These are phyloP conservation scores for Brachyptera putata DNA, from an alignment of 2,888 invertebrate species.

Conservation along the genomic window DNA sequence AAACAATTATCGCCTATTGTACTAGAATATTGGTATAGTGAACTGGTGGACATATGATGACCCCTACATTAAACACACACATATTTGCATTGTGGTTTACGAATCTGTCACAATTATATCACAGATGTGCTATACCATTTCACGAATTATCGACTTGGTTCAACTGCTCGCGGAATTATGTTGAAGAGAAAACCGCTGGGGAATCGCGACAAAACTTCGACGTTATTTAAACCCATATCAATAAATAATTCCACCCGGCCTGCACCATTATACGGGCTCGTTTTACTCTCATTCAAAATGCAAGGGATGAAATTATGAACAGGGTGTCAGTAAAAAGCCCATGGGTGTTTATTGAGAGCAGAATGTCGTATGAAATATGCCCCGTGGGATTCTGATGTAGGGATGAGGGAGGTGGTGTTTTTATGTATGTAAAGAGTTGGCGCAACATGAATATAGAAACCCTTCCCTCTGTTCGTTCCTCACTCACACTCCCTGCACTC, in stretches of 20 bases:
- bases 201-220: neutral
- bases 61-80: no score
- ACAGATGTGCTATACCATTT: constrained; percentile 16
- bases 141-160: constrained; percentile 10
- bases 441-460: no score
- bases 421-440: neutral
- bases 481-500: no score
- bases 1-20: no score
- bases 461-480: no score
- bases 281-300: neutral
- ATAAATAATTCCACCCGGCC: neutral
- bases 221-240: constrained; percentile 15
- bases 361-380: constrained; percentile 3
- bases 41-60: no score
- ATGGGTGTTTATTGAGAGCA: neutral
- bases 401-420: neutral
- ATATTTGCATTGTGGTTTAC: neutral
- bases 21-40: no score
- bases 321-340: neutral
- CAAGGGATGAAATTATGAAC: constrained; percentile 13
- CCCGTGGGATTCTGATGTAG: neutral
- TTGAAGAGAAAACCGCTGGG: neutral
- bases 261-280: neutral
- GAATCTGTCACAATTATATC: neutral
- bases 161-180: constrained; percentile 3